These are phyloP conservation scores for Echinometra lucunter DNA, from an alignment of 53 echinoderm and acorn worm species.

Conservation along the genomic window DNA sequence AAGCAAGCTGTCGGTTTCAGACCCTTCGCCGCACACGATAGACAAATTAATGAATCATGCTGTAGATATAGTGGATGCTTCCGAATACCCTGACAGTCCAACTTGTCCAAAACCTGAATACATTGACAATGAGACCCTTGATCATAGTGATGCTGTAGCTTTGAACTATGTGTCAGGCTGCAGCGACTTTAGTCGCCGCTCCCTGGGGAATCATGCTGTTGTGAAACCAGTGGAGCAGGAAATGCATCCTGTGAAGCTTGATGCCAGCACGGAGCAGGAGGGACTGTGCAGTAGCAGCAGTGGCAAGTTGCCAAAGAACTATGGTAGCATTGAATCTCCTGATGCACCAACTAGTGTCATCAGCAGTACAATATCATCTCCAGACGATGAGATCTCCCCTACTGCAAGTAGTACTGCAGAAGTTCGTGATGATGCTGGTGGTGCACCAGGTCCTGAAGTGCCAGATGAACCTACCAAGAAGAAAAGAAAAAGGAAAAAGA, in stretches of 20 bases:
- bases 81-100: slow-evolving; percentile 36
- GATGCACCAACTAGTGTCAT: neutral
- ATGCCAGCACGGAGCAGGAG: slow-evolving; percentile 3
- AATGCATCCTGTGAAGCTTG: slow-evolving; percentile 45
- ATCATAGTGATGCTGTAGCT: slow-evolving; percentile 36
- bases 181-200: slow-evolving; percentile 30
- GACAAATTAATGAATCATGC: slow-evolving; percentile 53
- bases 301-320: slow-evolving; percentile 9
- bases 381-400: slow-evolving; percentile 54
- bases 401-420: slow-evolving; percentile 45
- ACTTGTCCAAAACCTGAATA: slow-evolving; percentile 65
- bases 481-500: slow-evolving; percentile 68
- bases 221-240: slow-evolving; percentile 30
- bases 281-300: slow-evolving; percentile 5
- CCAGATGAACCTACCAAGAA: slow-evolving; percentile 58
- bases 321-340: slow-evolving; percentile 56
- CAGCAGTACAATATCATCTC: neutral
- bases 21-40: slow-evolving; percentile 21
- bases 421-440: neutral
- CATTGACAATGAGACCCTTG: slow-evolving; percentile 34
- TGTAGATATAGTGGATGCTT: slow-evolving; percentile 18
- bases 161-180: slow-evolving; percentile 36
- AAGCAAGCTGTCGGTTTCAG: neutral
- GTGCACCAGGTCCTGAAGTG: neutral
- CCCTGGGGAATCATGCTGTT: neutral